Evolutionary conservation across 2,888 invertebrate genomes (phyloP), one percentile per base, ranked within the genome.

Genomic region (Oscheius sp.): DNA sequence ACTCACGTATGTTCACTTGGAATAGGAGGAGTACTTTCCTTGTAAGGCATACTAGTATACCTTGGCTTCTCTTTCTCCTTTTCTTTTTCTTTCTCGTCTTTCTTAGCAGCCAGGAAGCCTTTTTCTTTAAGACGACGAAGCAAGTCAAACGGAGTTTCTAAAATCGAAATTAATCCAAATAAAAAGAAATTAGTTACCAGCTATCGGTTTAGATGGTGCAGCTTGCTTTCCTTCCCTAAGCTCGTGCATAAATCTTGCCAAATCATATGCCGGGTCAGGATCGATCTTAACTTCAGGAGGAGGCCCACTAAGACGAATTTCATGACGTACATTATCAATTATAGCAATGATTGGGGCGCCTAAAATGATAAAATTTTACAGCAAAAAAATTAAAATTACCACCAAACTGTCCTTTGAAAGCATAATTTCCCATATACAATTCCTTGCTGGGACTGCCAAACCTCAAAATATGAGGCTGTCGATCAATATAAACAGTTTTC

Each of bases 251-350:
- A 79, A 80, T 7, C 86, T 79, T n/a, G 76, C 75, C 56, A 96
- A 90, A 89, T 96, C 95, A 16, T 92, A 93, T 35, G 94, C 91
- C 82, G 93, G 92, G 1, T 89, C 90, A 45, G 92, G 92, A 0
- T 95, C 94, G 53, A 98, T 95, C 89, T 94, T 94, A 0, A 98
- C 96, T 90, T 94, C 94, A 0, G 98, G 98, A 2, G 95, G 92
- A 0, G 95, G 94, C 0, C 96, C 96, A 84, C 94, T 94, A 9
- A 99, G 90, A 85, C 94, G 93, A 0, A 98, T 91, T 56, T 92
- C 91, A 76, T 93, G 92, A n/a, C 93, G 91, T 76, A 93, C 92
- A 0, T 93, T 93, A 73, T 93, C 93, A 46, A 97, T 91, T 55
- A 93, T 92, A 12, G 96, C 93, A 0, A 92, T 92, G 61, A 95